Conservation (phyloP, 2,113 vertebrate species). For the Cavia porcellus region DNA sequence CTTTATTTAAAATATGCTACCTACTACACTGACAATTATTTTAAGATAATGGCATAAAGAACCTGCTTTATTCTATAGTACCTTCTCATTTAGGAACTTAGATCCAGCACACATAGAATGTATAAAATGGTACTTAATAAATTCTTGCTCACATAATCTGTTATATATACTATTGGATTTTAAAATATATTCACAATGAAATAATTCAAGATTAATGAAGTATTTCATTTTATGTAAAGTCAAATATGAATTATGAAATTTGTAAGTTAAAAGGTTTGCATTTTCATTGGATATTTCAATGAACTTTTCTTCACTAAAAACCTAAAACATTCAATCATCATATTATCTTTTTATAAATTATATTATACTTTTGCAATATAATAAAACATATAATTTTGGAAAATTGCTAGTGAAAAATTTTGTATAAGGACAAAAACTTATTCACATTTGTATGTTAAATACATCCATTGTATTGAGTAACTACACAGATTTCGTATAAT, state of each 20-base stretch:
- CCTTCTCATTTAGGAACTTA: background rate
- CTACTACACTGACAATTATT: background rate
- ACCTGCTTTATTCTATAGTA: background rate
- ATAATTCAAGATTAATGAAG: background rate
- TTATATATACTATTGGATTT: background rate
- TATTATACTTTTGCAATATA: background rate
- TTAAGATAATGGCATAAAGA: background rate
- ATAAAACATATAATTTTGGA: background rate
- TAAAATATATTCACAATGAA: background rate
- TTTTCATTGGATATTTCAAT: background rate
- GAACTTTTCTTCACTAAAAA: background rate
- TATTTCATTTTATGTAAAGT: background rate
- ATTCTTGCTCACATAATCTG: background rate
- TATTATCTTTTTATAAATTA: background rate
- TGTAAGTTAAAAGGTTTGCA: background rate
- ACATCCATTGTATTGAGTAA: background rate
- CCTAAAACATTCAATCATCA: background rate
- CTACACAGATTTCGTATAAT: background rate
- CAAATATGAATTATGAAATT: background rate
- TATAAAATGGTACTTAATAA: background rate
- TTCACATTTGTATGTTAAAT: background rate
- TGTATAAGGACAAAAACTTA: background rate
- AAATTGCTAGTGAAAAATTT: constrained; percentile 29
- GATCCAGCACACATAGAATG: background rate
- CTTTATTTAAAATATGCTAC: background rate